Evolutionary conservation across 2,113 vertebrate species (phyloP).

Genomic region (Lethenteron reissneri): DNA sequence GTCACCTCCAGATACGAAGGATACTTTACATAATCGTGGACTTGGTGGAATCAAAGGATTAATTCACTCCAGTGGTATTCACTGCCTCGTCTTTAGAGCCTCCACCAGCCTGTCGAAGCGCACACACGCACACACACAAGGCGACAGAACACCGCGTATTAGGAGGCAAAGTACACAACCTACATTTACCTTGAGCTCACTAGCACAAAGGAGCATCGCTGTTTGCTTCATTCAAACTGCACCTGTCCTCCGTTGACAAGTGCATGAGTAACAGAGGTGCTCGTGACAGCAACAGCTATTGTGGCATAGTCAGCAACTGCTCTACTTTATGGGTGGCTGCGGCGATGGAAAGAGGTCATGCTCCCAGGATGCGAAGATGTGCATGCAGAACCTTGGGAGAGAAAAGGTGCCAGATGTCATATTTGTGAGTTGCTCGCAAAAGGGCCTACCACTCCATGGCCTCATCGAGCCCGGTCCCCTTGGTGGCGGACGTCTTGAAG

Average conservation of each 20-base stretch:
- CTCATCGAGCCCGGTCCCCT: constrained; percentile 75
- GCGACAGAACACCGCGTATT: background rate
- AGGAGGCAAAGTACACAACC: background rate
- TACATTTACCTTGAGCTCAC: background rate
- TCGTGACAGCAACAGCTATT: background rate
- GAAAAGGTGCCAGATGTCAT: background rate
- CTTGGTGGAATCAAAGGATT: too few species aligned
- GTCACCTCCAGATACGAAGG: too few species aligned
- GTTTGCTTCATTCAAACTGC: background rate
- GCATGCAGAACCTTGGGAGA: background rate
- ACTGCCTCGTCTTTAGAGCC: constrained; percentile 80
- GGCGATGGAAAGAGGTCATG: too few species aligned
- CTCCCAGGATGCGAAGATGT: too few species aligned
- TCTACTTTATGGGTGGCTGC: too few species aligned
- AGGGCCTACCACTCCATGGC: constrained; percentile 75
- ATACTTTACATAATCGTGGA: too few species aligned
- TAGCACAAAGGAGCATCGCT: constrained; percentile 2
- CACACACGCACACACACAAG: constrained; percentile 6
- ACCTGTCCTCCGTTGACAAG: background rate
- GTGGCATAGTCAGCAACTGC: background rate
- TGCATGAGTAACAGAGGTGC: background rate
- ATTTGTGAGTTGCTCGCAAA: background rate
- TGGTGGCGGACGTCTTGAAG: constrained; percentile 90
- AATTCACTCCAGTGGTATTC: constrained; percentile 13
- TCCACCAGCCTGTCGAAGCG: constrained; percentile 57